A percentile compares a stretch with the other conserved stretches of the same genome.
phyloP scores from a whole-genome alignment of 2,113 vertebrate species.

The Calidris pugnax region DNA sequence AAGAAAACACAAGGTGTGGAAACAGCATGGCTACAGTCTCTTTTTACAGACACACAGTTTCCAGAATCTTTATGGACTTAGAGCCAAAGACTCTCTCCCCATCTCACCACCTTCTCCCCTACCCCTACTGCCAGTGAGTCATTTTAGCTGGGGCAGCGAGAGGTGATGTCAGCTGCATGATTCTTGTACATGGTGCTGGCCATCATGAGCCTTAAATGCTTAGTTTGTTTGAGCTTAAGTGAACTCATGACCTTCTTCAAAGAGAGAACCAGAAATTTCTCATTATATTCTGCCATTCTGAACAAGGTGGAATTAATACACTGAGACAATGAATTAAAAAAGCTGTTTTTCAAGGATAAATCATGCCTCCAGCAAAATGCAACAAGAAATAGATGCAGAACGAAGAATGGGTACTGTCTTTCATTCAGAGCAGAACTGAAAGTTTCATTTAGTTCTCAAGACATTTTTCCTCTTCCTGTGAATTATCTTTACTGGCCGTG shows the following conservation, averaged over 20 bases:
- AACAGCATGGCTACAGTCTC: neutral
- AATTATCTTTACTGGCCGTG: slow-evolving; percentile 1
- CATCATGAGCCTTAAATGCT: neutral
- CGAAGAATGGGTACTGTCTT: neutral
- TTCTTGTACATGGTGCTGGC: neutral
- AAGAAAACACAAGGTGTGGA: neutral
- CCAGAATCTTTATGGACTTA: neutral
- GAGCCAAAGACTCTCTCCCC: neutral
- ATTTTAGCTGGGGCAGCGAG: neutral
- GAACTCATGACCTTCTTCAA: slow-evolving; percentile 19
- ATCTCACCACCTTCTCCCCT: neutral
- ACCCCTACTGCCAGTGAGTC: neutral
- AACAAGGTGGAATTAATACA: slow-evolving; percentile 13
- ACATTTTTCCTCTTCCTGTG: slow-evolving; percentile 13
- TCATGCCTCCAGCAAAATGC: slow-evolving; percentile 9
- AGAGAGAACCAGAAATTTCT: neutral
- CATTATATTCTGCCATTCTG: neutral
- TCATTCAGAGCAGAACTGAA: neutral
- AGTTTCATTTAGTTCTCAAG: slow-evolving; percentile 34
- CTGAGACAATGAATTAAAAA: neutral
- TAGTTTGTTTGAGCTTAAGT: neutral
- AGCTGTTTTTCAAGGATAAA: slow-evolving; percentile 17
- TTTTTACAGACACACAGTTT: neutral
- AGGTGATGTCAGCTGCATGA: neutral
- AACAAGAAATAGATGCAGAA: neutral